These are phyloP conservation scores for Drosophila ananassae DNA, from an alignment of 1,140 invertebrate species.

Conservation along the genomic window DNA sequence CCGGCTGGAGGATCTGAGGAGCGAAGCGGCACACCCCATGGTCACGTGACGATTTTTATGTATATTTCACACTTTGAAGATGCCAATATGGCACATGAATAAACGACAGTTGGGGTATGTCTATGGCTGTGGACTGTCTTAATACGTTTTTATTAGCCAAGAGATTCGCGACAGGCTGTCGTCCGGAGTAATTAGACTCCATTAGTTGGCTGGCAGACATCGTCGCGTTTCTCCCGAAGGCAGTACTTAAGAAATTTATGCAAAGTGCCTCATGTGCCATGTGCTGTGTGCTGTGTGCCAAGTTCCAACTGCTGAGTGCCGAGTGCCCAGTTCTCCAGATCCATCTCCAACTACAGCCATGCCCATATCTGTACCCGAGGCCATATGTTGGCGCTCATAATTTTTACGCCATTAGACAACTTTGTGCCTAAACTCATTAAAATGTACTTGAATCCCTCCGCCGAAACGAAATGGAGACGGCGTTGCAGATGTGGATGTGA, in stretches of 20 bases:
- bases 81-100: constrained; percentile 34
- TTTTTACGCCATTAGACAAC: constrained; percentile 79
- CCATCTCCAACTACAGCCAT: constrained; percentile 27
- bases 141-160: constrained; percentile 77
- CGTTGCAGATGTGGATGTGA: constrained; percentile 26
- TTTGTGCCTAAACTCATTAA: constrained; percentile 78
- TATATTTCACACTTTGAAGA: constrained; percentile 26
- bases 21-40: constrained; percentile 5
- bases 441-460: constrained; percentile 73
- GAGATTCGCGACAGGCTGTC: constrained; percentile 41
- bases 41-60: constrained; percentile 15
- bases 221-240: constrained; percentile 11
- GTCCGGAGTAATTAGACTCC: constrained; percentile 74
- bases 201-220: constrained; percentile 62
- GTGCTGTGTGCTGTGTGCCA: constrained; percentile 2
- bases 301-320: constrained; percentile 10
- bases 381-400: constrained; percentile 71
- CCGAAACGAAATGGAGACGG: constrained; percentile 57
- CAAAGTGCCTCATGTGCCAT: constrained; percentile 59
- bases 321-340: constrained; percentile 21
- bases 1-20: neutral
- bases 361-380: constrained; percentile 29
- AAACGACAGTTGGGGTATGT: constrained; percentile 62
- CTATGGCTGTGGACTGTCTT: constrained; percentile 47
- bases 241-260: constrained; percentile 51